These are phyloP conservation scores for Agrotis clavis DNA, from an alignment of 2,888 invertebrate genomes.

Conservation along the genomic window DNA sequence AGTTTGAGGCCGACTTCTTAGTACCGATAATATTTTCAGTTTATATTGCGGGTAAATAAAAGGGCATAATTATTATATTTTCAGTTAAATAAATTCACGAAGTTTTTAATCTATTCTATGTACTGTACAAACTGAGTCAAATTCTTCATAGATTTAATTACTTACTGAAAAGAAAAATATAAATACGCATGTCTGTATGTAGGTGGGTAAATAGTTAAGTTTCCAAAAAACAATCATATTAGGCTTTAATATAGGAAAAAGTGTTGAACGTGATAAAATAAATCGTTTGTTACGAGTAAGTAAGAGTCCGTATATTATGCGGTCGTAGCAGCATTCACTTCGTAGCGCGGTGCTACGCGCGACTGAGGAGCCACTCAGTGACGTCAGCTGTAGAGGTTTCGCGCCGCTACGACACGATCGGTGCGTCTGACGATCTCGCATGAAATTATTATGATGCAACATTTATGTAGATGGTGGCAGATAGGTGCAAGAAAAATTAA, in stretches of 20 bases:
- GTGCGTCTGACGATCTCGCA: conserved; percentile 37
- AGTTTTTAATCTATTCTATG: conserved; percentile 15
- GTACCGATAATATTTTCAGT: conserved; percentile 3
- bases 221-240: too few relatives aligned
- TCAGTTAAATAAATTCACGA: not conserved
- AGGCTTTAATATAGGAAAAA: not conserved
- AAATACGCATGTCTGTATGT: too few relatives aligned
- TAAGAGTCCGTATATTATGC: conserved; percentile 22
- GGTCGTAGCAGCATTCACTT: conserved; percentile 62
- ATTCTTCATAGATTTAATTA: conserved; percentile 17
- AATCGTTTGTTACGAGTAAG: conserved; percentile 19
- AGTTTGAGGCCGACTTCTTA: conserved; percentile 4
- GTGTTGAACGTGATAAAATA: too few relatives aligned
- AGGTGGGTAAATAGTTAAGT: too few relatives aligned
- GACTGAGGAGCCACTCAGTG: conserved; percentile 58
- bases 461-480: conserved; percentile 19
- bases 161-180: not conserved
- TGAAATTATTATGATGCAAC: conserved; percentile 46
- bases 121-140: conserved; percentile 18
- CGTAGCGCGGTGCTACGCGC: conserved; percentile 76
- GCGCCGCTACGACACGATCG: conserved; percentile 61
- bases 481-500: conserved; percentile 12
- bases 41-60: conserved; percentile 5
- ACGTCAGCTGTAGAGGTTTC: conserved; percentile 70
- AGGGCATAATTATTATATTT: not conserved